Evolutionary conservation across 2,888 invertebrate species (phyloP), one percentile per base, ranked within the genome.

Genomic region (Terebella lapidaria): DNA sequence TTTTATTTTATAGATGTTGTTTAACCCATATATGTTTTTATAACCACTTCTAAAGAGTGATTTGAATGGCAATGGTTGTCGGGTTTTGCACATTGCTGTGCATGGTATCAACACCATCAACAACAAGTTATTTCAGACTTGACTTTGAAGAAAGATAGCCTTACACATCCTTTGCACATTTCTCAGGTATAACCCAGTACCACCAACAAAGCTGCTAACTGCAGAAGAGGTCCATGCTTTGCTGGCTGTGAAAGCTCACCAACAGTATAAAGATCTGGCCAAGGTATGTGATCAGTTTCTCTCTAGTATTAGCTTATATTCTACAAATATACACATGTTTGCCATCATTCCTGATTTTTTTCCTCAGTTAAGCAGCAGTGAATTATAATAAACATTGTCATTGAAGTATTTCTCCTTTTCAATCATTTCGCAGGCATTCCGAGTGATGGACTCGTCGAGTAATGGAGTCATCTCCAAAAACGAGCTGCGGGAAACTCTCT

Each of bases 251-350:
- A 78, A 77, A 64, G 71, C 71, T 28, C 74, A 78, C 63, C 65
- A 67, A 46, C 73, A 75, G 56, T 78, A 71, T 69, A 69, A 67
- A 56, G 78, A 79, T 64, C 58, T 78, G 24, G 70, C 78, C 26
- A 71, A 71, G 70, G 77, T 75, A 60, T 30, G 42, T 46, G 24
- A 18, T 29, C 10, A 55, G 24, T 45, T 35, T 15, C 10, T 35
- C n/a, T 10, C n/a, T 35, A 15, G 10, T 35, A 35, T 35, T 35
- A n/a, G n/a, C 42, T 15, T 35, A 35, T 15, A 15, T 35, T 35
- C 10, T 35, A 35, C 42, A 35, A 10, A 35, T 35, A 35, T 35
- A 35, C n/a, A 35, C 10, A 35, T 35, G n/a, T 35, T 35, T n/a
- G n/a, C n/a, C n/a, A n/a, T n/a, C n/a, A n/a, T n/a, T 53, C 10